Evolutionary conservation across 2,113 vertebrate species (phyloP).

Genomic region (Sinocyclocheilus maitianheensis): DNA sequence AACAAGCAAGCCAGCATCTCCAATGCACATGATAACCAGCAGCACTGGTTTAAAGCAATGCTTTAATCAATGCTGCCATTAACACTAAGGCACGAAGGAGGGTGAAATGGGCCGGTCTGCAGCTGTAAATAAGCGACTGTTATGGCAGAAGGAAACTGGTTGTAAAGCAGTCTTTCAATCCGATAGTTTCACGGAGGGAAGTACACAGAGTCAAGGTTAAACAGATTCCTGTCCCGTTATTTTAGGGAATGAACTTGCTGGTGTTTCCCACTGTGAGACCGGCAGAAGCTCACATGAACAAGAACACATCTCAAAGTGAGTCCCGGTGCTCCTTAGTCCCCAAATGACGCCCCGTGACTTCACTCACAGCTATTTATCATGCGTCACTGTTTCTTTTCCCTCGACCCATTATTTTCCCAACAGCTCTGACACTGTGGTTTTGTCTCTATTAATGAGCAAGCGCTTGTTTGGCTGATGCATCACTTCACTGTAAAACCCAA

Average conservation of each 20-base stretch:
- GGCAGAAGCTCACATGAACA: background rate
- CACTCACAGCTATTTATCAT: conserved; percentile 32
- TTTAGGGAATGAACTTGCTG: conserved; percentile 23
- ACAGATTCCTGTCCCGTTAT: conserved; percentile 27
- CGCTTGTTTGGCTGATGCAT: conserved; percentile 41
- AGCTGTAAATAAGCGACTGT: conserved; percentile 38
- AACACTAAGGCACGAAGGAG: conserved; percentile 25
- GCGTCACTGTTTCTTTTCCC: conserved; percentile 11
- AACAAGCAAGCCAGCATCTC: conserved; percentile 12
- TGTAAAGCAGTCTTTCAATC: conserved; percentile 24
- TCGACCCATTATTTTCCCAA: conserved; percentile 15
- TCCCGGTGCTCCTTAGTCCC: background rate
- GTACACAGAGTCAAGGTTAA: conserved; percentile 38
- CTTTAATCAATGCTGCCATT: conserved; percentile 42
- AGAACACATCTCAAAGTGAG: conserved; percentile 14
- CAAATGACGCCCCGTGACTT: background rate
- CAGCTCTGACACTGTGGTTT: conserved; percentile 14
- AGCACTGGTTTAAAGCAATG: conserved; percentile 24
- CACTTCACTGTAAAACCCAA: conserved; percentile 26
- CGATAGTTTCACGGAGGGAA: conserved; percentile 31
- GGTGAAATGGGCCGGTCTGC: conserved; percentile 17
- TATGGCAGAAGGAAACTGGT: conserved; percentile 32
- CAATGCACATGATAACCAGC: conserved; percentile 34
- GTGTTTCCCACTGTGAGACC: conserved; percentile 30
- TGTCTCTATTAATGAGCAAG: conserved; percentile 34